These are phyloP conservation scores for Tinamus guttatus DNA, from an alignment of 2,113 vertebrate species.

Conservation along the genomic window DNA sequence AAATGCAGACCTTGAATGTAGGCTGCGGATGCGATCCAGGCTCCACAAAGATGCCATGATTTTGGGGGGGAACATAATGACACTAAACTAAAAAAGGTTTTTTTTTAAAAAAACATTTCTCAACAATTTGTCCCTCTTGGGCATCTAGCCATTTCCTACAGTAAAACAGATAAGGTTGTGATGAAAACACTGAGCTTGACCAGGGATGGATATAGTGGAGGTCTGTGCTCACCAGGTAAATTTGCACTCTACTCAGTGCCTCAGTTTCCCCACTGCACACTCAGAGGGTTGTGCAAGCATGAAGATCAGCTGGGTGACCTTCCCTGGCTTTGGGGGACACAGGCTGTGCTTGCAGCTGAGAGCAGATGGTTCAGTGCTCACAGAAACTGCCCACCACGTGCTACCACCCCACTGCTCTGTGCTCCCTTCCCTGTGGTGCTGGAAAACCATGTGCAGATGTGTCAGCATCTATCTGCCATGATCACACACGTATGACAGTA, in stretches of 20 bases:
- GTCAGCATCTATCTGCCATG: too few species aligned
- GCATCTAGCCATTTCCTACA: neutral
- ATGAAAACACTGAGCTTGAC: neutral
- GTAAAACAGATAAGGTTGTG: neutral
- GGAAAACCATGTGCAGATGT: neutral
- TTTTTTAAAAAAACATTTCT: neutral
- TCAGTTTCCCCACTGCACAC: neutral
- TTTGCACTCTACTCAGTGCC: neutral
- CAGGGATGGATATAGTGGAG: neutral
- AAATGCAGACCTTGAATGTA: neutral
- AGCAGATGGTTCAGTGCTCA: too few species aligned
- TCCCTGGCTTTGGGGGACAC: too few species aligned
- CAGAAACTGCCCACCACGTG: too few species aligned
- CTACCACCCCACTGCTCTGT: neutral
- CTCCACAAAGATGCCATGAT: accelerated
- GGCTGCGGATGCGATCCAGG: neutral
- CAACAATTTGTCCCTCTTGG: neutral
- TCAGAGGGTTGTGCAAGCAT: too few species aligned
- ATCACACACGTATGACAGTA: neutral
- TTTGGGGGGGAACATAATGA: neutral
- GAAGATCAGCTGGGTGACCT: too few species aligned
- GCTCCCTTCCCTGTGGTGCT: accelerated
- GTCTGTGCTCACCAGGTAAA: accelerated
- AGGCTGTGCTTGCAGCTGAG: too few species aligned
- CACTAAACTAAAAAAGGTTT: too few species aligned